A percentile compares a stretch with the other conserved stretches of the same genome.
These are phyloP conservation scores for Gallirallus australis DNA, from an alignment of 2,797 vertebrate species.

Conservation along the genomic window DNA sequence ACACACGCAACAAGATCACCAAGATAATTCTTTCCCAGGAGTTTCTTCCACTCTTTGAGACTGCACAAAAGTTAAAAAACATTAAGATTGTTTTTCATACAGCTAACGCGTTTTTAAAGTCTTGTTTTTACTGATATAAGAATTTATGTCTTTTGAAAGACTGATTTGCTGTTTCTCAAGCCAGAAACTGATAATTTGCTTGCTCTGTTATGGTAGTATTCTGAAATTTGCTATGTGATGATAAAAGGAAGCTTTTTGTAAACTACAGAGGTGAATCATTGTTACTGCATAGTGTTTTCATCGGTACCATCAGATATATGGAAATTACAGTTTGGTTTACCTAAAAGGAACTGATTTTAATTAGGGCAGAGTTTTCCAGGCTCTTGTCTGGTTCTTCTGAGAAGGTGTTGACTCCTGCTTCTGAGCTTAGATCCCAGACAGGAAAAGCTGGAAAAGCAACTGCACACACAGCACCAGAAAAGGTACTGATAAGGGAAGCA, in stretches of 20 bases:
- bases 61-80: not conserved
- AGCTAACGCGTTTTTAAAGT: not conserved
- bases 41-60: not conserved
- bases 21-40: not conserved
- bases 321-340: not conserved
- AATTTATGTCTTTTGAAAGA: not conserved
- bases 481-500: not conserved
- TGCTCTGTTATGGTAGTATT: not conserved
- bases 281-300: not conserved
- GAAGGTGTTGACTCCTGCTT: not conserved
- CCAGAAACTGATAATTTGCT: not conserved
- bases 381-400: not conserved
- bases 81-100: not conserved
- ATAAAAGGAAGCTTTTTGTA: not conserved
- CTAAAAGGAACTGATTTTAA: not conserved
- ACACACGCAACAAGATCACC: not conserved
- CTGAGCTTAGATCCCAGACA: not conserved
- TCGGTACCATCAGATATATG: not conserved
- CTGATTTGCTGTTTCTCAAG: not conserved
- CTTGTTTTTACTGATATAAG: not conserved
- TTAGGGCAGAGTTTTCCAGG: not conserved
- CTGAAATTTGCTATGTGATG: not conserved
- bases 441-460: not conserved
- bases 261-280: not conserved
- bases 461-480: not conserved